Evolutionary conservation across 2,797 vertebrate genomes (phyloP).

Genomic region (Psittacula echo): DNA sequence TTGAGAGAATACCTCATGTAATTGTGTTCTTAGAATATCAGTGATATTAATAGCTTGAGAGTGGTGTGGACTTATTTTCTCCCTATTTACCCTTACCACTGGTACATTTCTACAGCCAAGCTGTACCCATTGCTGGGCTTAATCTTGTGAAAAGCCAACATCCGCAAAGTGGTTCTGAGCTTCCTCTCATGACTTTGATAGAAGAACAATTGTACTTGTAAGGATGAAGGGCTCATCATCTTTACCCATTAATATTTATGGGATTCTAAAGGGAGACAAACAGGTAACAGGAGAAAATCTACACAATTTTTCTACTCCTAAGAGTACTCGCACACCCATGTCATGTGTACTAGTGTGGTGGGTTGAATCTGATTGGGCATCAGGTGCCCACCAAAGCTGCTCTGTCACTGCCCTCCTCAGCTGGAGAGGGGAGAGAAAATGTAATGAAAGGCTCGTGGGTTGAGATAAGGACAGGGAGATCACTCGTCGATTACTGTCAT

Average conservation of each 20-base stretch:
- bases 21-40: not conserved
- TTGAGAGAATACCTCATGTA: not conserved
- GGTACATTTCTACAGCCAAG: not conserved
- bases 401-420: not conserved
- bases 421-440: not conserved
- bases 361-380: not conserved
- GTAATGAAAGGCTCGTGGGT: not conserved
- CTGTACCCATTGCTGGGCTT: not conserved
- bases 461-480: not conserved
- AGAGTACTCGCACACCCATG: rapidly evolving
- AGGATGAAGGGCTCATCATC: not conserved
- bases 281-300: not conserved
- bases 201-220: not conserved
- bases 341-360: not conserved
- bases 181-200: not conserved
- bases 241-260: not conserved
- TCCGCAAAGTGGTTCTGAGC: not conserved
- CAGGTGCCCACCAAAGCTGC: not conserved
- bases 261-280: not conserved
- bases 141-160: not conserved
- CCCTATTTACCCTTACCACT: not conserved
- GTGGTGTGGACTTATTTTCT: not conserved
- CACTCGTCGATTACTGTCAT: not conserved
- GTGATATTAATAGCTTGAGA: not conserved
- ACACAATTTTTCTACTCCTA: not conserved